Percentiles rank a stretch among this genome's conserved stretches.
Conservation (phyloP, 2,888 invertebrate genomes). For the Empis stercorea region DNA sequence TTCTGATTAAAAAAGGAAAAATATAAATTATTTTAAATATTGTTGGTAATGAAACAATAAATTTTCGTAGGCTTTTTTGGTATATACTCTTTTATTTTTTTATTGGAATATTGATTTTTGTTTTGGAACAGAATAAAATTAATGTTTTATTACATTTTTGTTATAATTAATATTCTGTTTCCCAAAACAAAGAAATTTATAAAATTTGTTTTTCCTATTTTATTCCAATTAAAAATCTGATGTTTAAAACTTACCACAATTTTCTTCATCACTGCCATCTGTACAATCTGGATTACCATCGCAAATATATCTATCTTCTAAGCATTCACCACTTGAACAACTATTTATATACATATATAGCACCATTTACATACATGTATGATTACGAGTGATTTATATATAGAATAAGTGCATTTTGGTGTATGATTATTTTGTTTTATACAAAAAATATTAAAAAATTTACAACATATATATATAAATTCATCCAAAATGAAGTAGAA, state of each 20-base stretch:
- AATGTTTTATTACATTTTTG: too few relatives aligned
- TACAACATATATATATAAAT: neutral
- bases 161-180: neutral
- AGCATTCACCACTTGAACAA: slow-evolving; percentile 50
- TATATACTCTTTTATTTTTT: too few relatives aligned
- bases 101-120: too few relatives aligned
- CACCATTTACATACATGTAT: neutral
- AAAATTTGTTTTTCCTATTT: neutral
- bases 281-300: slow-evolving; percentile 42
- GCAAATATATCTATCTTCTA: slow-evolving; percentile 44
- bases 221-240: too few relatives aligned
- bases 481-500: neutral
- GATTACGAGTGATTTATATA: neutral
- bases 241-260: slow-evolving; percentile 44
- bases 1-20: too few relatives aligned
- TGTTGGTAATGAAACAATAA: too few relatives aligned
- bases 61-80: too few relatives aligned
- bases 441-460: too few relatives aligned
- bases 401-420: neutral
- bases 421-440: neutral
- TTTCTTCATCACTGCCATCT: slow-evolving; percentile 48
- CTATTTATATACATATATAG: slow-evolving; percentile 21
- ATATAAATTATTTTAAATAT: too few relatives aligned
- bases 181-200: neutral
- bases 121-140: too few relatives aligned